phyloP scores from a whole-genome alignment of 1,140 invertebrate species.

The Drosophila auraria region DNA sequence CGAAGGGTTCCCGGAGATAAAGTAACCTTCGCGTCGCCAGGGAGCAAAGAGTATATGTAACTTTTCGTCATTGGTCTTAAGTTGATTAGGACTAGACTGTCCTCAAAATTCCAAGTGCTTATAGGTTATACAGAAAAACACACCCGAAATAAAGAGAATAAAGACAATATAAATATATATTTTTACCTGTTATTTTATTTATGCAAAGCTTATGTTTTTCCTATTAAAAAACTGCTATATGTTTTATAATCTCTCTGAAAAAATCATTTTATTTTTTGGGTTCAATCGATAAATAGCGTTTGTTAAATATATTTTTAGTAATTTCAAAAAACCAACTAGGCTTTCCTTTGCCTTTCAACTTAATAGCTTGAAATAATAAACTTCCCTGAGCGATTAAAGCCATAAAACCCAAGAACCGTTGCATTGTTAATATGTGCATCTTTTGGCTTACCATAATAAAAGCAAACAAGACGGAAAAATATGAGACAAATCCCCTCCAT shows the following conservation, averaged over 20 bases:
- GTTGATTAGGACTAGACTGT: not conserved
- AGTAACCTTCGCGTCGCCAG: conserved; percentile 9
- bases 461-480: conserved; percentile 7
- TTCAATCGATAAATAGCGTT: too few relatives aligned
- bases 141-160: not conserved
- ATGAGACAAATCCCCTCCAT: conserved; percentile 10
- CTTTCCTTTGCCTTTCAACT: not conserved
- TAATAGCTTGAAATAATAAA: not conserved
- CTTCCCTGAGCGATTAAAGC: not conserved
- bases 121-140: not conserved
- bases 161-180: too few relatives aligned
- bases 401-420: not conserved
- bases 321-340: not conserved
- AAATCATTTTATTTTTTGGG: not conserved
- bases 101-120: not conserved
- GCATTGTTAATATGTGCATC: not conserved
- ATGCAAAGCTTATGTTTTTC: too few relatives aligned
- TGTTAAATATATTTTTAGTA: not conserved
- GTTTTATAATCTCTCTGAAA: too few relatives aligned
- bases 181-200: too few relatives aligned
- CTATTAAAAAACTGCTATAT: too few relatives aligned
- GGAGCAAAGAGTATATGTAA: too few relatives aligned
- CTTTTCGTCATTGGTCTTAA: not conserved
- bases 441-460: conserved; percentile 1
- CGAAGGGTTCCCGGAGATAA: conserved; percentile 26